Evolutionary conservation across 2,113 vertebrate species (phyloP), one percentile per base, ranked within the genome.

Genomic region (Bambusicola thoracicus): DNA sequence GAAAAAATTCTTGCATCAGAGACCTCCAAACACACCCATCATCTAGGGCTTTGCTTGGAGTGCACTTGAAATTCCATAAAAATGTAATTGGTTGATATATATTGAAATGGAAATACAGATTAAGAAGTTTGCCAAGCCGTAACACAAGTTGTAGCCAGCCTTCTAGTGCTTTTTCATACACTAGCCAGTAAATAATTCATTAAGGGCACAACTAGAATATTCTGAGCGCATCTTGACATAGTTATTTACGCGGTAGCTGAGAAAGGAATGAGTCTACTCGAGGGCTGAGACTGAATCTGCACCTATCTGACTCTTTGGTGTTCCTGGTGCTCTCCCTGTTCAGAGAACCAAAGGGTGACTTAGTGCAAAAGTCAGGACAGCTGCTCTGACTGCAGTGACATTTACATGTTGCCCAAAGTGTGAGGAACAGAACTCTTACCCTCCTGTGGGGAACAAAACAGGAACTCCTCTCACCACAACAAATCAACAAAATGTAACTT

Each of bases 71-170:
- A 85, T 6, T 8, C 66, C 76, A 94, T 85, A 93, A 79, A 95
- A 95, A 96, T 46, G 53, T 55, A 96, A 96, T 66, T 3, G 0
- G 38, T 74, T 91, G 90, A 89, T 17, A 3, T 8, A 20, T 74
- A 72, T 87, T 97, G 95, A 85, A 83, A 94, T 9, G 51, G 73
- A 94, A 97, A 96, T 48, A 80, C 61, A 73, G 1, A 87, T 32
- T 72, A 88, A 88, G 89, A 93, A 80, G 43, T 83, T 55, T 90
- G 44, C 44, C 85, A 78, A 85, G 88, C 65, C 74, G 58, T 59
- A 83, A 83, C 34, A 63, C 7, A 2, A 32, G 62, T 59, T 56
- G 56, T 34, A 78, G 58, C 83, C 58, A 73, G 58, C 41, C 81
- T 91, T 85, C 27, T 29, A 22, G 17, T 76, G 62, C 65, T 78